phyloP scores from a whole-genome alignment of 1,140 invertebrate genomes.

The Drosophila ironensis region DNA sequence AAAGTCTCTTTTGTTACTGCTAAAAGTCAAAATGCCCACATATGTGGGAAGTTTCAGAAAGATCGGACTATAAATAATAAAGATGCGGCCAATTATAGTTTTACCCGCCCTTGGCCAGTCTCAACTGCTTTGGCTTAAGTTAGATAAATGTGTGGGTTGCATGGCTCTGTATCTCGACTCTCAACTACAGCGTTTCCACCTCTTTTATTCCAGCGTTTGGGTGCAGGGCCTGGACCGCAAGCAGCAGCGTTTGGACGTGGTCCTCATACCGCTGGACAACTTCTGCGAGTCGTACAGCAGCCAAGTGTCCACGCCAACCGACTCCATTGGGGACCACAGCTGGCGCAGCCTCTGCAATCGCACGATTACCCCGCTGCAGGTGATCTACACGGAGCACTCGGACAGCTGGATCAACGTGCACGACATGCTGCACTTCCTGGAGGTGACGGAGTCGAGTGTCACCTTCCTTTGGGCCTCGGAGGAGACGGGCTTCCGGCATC shows the following conservation, averaged over 20 bases:
- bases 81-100: too few relatives aligned
- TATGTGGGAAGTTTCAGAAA: too few relatives aligned
- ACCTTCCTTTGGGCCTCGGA: slow-evolving; percentile 96
- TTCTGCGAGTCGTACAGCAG: slow-evolving; percentile 87
- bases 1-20: too few relatives aligned
- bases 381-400: slow-evolving; percentile 88
- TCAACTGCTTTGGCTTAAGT: too few relatives aligned
- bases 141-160: too few relatives aligned
- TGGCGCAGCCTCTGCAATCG: slow-evolving; percentile 76
- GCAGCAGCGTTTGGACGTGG: slow-evolving; percentile 91
- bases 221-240: slow-evolving; percentile 92
- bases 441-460: slow-evolving; percentile 83
- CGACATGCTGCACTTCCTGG: slow-evolving; percentile 93
- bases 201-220: slow-evolving; percentile 89
- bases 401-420: slow-evolving; percentile 95
- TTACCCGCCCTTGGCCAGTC: too few relatives aligned
- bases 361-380: slow-evolving; percentile 80
- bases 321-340: slow-evolving; percentile 81
- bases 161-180: too few relatives aligned
- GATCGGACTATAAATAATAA: too few relatives aligned
- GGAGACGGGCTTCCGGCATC: slow-evolving; percentile 94
- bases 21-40: too few relatives aligned
- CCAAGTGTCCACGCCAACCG: slow-evolving; percentile 83
- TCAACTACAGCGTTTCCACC: too few relatives aligned
- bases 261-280: slow-evolving; percentile 88